Evolutionary conservation across 1,140 invertebrate species (phyloP).

Genomic region (Oryctes rhinoceros): DNA sequence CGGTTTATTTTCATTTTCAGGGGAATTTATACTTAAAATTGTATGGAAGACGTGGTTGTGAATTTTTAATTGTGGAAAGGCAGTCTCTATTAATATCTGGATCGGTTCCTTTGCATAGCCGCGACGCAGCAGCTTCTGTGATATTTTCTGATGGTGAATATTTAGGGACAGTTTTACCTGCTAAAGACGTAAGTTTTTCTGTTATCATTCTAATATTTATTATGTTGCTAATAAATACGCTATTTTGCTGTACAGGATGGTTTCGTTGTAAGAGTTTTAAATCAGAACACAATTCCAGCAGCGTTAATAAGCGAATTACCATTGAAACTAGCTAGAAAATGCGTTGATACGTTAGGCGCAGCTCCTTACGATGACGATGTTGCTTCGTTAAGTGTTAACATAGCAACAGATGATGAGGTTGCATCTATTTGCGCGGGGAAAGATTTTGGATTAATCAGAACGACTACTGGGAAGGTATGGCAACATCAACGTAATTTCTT

Average conservation of each 20-base stretch:
- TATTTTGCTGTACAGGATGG: slow-evolving; percentile 72
- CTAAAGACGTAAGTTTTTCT: slow-evolving; percentile 77
- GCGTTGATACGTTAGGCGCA: slow-evolving; percentile 79
- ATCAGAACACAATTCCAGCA: slow-evolving; percentile 70
- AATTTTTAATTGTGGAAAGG: slow-evolving; percentile 70
- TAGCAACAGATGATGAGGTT: slow-evolving; percentile 76
- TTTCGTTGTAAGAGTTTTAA: slow-evolving; percentile 82
- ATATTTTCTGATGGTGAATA: slow-evolving; percentile 88
- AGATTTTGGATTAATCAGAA: slow-evolving; percentile 84
- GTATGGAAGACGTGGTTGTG: slow-evolving; percentile 67
- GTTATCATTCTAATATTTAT: slow-evolving; percentile 44
- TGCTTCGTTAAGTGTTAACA: slow-evolving; percentile 62
- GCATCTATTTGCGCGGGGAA: slow-evolving; percentile 76
- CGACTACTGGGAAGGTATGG: slow-evolving; percentile 77
- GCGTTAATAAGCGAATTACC: slow-evolving; percentile 73
- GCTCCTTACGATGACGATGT: slow-evolving; percentile 75
- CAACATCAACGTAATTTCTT: not conserved
- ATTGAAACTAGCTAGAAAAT: slow-evolving; percentile 80
- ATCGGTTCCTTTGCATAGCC: slow-evolving; percentile 71
- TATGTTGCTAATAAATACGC: not conserved
- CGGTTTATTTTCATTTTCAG: slow-evolving; percentile 62
- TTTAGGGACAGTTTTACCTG: slow-evolving; percentile 80
- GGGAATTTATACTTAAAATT: slow-evolving; percentile 66
- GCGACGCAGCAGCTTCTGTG: slow-evolving; percentile 71
- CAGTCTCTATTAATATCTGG: slow-evolving; percentile 67